A percentile compares a stretch with the other conserved stretches of the same genome.
phyloP scores from a whole-genome alignment of 1,140 invertebrate genomes.

The Aphaenogaster rudis region DNA sequence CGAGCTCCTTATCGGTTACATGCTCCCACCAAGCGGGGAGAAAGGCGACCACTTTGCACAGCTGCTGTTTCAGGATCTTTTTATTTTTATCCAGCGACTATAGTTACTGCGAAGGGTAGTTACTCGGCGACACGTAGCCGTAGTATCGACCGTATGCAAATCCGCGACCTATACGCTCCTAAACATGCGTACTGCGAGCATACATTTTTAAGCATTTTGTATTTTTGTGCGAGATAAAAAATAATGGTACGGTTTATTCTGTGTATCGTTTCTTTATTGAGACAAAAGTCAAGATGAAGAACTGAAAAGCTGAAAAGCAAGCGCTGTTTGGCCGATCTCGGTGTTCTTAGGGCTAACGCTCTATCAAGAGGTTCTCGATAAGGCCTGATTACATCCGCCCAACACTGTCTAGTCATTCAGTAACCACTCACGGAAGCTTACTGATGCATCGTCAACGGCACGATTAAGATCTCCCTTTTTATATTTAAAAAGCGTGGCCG shows the following conservation, averaged over 20 bases:
- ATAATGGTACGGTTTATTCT: neutral
- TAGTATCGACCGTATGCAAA: slow-evolving; percentile 21
- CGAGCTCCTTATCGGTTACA: slow-evolving; percentile 40
- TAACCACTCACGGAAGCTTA: slow-evolving; percentile 26
- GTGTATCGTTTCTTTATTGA: neutral
- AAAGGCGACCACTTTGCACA: slow-evolving; percentile 15
- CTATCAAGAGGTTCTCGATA: slow-evolving; percentile 26
- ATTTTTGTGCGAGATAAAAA: neutral
- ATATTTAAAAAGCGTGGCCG: slow-evolving; percentile 25
- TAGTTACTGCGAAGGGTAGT: slow-evolving; percentile 23
- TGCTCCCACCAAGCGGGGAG: neutral
- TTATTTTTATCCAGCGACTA: slow-evolving; percentile 22
- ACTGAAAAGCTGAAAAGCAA: neutral
- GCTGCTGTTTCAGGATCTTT: slow-evolving; percentile 40
- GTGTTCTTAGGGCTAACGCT: slow-evolving; percentile 26
- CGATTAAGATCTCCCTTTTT: slow-evolving; percentile 25
- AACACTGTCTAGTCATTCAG: slow-evolving; percentile 41
- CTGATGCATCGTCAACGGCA: slow-evolving; percentile 22
- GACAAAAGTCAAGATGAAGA: neutral
- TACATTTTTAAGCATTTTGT: neutral
- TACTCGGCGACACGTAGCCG: slow-evolving; percentile 1
- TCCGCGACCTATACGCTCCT: neutral
- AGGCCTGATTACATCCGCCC: slow-evolving; percentile 43
- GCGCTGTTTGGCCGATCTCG: neutral
- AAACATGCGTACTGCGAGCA: neutral